Evolutionary conservation across 2,888 invertebrate genomes (phyloP).

Genomic region (Orthosia gracilis): DNA sequence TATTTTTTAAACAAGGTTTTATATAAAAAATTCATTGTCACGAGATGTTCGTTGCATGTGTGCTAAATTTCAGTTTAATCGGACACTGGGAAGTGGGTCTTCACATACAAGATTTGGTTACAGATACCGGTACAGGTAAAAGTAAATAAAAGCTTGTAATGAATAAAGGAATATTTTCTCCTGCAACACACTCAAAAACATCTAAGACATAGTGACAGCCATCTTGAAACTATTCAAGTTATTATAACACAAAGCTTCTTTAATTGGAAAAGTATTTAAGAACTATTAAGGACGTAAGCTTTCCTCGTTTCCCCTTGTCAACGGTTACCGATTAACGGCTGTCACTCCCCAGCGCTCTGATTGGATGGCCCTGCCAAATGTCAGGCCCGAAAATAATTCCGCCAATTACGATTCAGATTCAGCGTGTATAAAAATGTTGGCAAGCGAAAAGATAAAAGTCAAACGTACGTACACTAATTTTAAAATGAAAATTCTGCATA

Average conservation of each 20-base stretch:
- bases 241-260: background rate
- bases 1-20: too few relatives aligned
- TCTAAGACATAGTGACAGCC: background rate
- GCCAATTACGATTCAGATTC: slow-evolving; percentile 43
- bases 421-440: slow-evolving; percentile 7
- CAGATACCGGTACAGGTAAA: too few relatives aligned
- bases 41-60: too few relatives aligned
- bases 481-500: slow-evolving; percentile 15
- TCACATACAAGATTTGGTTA: too few relatives aligned
- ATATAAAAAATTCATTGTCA: too few relatives aligned
- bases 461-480: background rate
- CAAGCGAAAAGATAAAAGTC: slow-evolving; percentile 15
- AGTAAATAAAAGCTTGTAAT: too few relatives aligned
- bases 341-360: slow-evolving; percentile 36
- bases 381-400: slow-evolving; percentile 44
- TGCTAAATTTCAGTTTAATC: too few relatives aligned
- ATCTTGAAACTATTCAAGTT: background rate
- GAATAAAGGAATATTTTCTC: too few relatives aligned
- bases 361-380: slow-evolving; percentile 40
- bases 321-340: slow-evolving; percentile 40
- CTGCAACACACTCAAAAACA: background rate
- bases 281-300: slow-evolving; percentile 4
- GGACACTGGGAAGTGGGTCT: too few relatives aligned
- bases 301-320: slow-evolving; percentile 29
- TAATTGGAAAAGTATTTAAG: background rate